These are phyloP conservation scores for Bombus turneri DNA, from an alignment of 1,140 invertebrate genomes.

Conservation along the genomic window DNA sequence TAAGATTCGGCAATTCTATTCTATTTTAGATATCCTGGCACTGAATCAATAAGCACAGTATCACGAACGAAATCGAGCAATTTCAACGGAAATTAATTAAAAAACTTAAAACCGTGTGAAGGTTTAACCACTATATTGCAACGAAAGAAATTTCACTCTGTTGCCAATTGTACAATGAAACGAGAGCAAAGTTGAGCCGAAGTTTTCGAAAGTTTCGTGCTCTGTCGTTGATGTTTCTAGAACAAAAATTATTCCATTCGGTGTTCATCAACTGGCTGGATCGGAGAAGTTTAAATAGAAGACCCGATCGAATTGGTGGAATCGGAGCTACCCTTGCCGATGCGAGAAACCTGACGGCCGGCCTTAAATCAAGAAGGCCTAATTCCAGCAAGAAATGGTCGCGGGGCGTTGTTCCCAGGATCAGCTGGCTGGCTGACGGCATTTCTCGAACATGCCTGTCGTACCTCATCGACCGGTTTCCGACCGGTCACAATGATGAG, in stretches of 20 bases:
- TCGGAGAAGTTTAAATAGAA: slow-evolving; percentile 21
- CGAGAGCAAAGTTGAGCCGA: background rate
- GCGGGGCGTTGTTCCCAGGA: slow-evolving; percentile 81
- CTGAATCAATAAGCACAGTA: background rate
- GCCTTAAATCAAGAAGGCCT: slow-evolving; percentile 81
- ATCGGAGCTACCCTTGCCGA: slow-evolving; percentile 61
- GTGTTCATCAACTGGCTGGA: background rate
- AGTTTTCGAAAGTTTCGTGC: background rate
- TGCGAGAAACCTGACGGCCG: slow-evolving; percentile 79
- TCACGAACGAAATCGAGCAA: background rate
- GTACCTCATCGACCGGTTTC: slow-evolving; percentile 79
- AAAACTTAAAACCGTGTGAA: background rate
- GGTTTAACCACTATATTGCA: background rate
- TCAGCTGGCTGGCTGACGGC: slow-evolving; percentile 81
- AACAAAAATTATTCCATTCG: slow-evolving; percentile 6
- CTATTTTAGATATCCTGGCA: background rate
- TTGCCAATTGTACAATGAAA: slow-evolving; percentile 6
- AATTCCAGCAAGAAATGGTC: slow-evolving; percentile 80
- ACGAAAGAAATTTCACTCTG: background rate
- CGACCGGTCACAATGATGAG: slow-evolving; percentile 53
- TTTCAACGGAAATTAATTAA: background rate
- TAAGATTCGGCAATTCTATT: background rate
- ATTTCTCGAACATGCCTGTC: slow-evolving; percentile 79
- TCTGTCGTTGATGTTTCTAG: slow-evolving; percentile 10
- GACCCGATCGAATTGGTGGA: slow-evolving; percentile 25